Percentiles rank a stretch among this genome's conserved stretches.
These are phyloP conservation scores for Avahi laniger DNA, from an alignment of 2,797 vertebrate genomes.

Conservation along the genomic window DNA sequence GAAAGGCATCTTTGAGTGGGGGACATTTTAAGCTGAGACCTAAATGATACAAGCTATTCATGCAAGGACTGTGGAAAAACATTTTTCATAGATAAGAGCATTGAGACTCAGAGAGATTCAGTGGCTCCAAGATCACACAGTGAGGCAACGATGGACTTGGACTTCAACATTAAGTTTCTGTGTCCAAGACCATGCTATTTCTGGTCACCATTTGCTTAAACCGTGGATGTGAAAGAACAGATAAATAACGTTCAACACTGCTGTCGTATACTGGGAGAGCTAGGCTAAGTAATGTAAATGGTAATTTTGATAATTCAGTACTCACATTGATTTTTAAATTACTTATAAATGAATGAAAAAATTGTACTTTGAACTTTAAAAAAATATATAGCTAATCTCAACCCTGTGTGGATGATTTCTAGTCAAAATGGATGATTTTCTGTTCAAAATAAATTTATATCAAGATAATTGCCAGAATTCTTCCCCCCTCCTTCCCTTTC, in stretches of 20 bases:
- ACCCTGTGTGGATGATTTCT: not conserved
- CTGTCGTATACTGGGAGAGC: not conserved
- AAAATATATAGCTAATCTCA: not conserved
- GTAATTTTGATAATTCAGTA: not conserved
- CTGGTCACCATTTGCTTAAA: not conserved
- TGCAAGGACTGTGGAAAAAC: not conserved
- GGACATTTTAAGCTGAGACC: not conserved
- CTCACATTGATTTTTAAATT: not conserved
- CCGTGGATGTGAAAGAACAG: not conserved
- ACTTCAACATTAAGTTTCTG: not conserved
- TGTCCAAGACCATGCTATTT: not conserved
- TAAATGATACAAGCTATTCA: not conserved
- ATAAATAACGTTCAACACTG: not conserved
- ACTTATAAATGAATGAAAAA: not conserved
- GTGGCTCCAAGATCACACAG: not conserved
- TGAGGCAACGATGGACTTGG: not conserved
- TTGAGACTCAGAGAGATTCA: not conserved
- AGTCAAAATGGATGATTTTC: not conserved
- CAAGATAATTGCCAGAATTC: not conserved
- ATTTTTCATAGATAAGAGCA: not conserved
- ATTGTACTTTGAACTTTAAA: not conserved
- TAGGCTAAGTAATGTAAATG: not conserved
- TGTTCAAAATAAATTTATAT: not conserved
- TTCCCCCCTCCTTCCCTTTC: not conserved
- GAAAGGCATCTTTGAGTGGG: not conserved